Conservation (phyloP, 2,113 vertebrate genomes). For the Perccottus glenii region DNA sequence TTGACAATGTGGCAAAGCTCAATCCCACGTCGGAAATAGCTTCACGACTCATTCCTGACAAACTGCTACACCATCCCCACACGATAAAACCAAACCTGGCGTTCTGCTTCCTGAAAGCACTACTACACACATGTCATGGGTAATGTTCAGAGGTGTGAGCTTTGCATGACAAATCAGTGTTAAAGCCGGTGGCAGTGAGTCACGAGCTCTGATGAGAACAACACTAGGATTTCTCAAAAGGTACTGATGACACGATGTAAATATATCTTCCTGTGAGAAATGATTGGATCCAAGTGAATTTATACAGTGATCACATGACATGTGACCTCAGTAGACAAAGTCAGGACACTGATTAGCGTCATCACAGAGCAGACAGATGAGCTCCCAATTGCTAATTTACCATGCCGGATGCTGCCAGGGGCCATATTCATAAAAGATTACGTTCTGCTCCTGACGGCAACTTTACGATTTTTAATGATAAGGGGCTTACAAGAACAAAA, state of each 20-base stretch:
- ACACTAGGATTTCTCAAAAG: constrained; percentile 23
- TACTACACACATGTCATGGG: constrained; percentile 10
- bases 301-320: neutral
- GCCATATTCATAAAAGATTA: constrained; percentile 18
- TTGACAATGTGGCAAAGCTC: constrained; percentile 21
- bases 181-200: constrained; percentile 43
- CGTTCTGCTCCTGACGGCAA: constrained; percentile 19
- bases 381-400: constrained; percentile 22
- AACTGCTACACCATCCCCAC: neutral
- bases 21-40: constrained; percentile 30
- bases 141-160: constrained; percentile 12
- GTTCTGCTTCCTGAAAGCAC: constrained; percentile 7
- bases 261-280: constrained; percentile 31
- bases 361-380: constrained; percentile 19
- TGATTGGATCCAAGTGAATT: neutral
- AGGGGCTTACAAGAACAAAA: constrained; percentile 4
- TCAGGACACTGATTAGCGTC: constrained; percentile 33
- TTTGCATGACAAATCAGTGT: constrained; percentile 36
- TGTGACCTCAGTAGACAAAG: constrained; percentile 22
- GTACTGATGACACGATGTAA: constrained; percentile 42
- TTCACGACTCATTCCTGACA: constrained; percentile 18
- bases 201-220: constrained; percentile 32
- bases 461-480: constrained; percentile 6
- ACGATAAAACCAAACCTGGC: neutral
- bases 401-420: neutral